A percentile compares a stretch with the other conserved stretches of the same genome.
Evolutionary conservation across 2,113 vertebrate genomes (phyloP).

Genomic region (Bufo gargarizans): DNA sequence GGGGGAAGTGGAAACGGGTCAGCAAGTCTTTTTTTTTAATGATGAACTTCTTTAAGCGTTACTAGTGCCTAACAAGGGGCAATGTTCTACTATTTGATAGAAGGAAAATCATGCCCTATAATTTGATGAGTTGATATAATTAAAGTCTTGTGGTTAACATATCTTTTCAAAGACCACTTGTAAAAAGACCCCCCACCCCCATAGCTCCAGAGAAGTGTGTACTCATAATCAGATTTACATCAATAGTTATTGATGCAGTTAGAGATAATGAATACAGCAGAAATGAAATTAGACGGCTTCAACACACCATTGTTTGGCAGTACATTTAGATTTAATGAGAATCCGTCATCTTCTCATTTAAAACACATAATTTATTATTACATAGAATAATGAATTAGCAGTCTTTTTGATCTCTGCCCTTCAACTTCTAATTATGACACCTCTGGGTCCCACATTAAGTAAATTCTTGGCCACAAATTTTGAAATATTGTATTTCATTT

Average conservation of each 20-base stretch:
- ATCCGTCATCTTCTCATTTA: constrained; percentile 50
- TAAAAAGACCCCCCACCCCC: neutral
- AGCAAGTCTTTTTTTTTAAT: too few species aligned
- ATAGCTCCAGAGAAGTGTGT: neutral
- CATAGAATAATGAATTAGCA: constrained; percentile 57
- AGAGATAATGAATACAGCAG: constrained; percentile 41
- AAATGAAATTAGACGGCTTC: constrained; percentile 47
- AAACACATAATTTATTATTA: constrained; percentile 59
- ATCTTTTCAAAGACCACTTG: neutral
- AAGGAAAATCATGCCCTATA: too few species aligned
- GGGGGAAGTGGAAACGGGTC: too few species aligned
- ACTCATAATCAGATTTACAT: constrained; percentile 23
- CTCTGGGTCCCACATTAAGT: constrained; percentile 48
- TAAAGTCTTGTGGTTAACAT: neutral
- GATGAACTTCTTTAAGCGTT: too few species aligned
- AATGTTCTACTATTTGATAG: neutral
- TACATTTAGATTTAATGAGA: constrained; percentile 54
- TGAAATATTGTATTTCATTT: constrained; percentile 44
- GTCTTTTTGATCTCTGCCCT: constrained; percentile 56
- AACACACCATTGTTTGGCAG: constrained; percentile 45
- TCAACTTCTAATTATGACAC: constrained; percentile 55
- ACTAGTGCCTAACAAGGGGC: neutral
- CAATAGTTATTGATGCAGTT: constrained; percentile 37
- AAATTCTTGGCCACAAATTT: constrained; percentile 28
- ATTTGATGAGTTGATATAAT: neutral